phyloP scores from a whole-genome alignment of 2,113 vertebrate genomes.

The Glaucomys volans region DNA sequence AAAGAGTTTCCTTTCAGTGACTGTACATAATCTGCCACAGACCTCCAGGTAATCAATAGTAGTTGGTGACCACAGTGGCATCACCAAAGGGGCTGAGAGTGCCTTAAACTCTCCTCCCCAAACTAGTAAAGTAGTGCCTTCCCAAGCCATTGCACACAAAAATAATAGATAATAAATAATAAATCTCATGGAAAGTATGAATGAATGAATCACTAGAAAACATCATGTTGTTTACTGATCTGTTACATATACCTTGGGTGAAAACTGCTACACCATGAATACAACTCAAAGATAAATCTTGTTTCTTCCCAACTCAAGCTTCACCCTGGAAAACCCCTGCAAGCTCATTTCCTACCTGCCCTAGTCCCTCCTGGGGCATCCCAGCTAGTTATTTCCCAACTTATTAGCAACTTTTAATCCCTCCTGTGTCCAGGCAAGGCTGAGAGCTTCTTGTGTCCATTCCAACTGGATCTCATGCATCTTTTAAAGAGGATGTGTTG shows the following conservation, averaged over 20 bases:
- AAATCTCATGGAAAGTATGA: neutral
- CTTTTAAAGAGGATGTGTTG: neutral
- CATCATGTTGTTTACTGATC: neutral
- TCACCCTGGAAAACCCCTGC: rapidly evolving
- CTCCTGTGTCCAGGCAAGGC: neutral
- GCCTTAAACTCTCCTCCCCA: neutral
- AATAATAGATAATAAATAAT: neutral
- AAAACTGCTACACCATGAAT: neutral
- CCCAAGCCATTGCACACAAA: neutral
- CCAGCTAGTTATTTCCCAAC: neutral
- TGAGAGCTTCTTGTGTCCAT: too few relatives aligned
- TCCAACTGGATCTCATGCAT: neutral
- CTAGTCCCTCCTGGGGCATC: neutral
- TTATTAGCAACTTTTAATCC: neutral
- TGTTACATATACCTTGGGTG: neutral
- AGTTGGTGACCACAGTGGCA: neutral
- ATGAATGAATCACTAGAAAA: neutral
- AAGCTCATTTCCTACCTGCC: neutral
- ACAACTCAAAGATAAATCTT: neutral
- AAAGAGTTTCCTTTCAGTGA: too few relatives aligned
- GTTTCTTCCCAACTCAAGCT: neutral
- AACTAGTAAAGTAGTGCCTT: neutral
- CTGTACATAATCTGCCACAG: rapidly evolving
- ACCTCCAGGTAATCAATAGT: neutral
- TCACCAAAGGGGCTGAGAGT: neutral